Conservation (phyloP, 2,113 vertebrate species). For the Girardinichthys multiradiatus region DNA sequence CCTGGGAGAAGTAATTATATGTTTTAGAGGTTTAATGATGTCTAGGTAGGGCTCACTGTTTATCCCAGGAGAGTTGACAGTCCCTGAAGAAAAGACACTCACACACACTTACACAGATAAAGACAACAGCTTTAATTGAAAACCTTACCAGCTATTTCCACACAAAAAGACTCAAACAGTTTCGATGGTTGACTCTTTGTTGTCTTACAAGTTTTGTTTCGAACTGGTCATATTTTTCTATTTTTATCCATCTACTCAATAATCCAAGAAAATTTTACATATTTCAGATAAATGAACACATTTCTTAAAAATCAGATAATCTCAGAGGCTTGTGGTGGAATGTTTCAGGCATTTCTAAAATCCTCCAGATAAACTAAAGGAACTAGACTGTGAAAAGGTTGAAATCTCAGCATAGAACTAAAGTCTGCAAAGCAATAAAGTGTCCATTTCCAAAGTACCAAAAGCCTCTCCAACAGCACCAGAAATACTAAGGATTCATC, state of each 20-base stretch:
- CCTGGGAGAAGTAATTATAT: constrained; percentile 47
- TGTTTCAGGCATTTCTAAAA: neutral
- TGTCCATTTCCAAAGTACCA: too few species aligned
- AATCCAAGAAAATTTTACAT: too few species aligned
- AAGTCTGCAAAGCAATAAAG: too few species aligned
- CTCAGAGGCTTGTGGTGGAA: too few species aligned
- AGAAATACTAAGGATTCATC: too few species aligned
- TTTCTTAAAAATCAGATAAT: too few species aligned
- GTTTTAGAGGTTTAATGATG: constrained; percentile 69
- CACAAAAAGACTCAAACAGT: neutral
- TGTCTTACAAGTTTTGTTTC: neutral
- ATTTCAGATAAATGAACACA: too few species aligned
- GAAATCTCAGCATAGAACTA: too few species aligned
- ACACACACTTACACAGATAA: neutral
- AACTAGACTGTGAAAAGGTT: too few species aligned
- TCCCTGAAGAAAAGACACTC: constrained; percentile 29
- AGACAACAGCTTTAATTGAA: constrained; percentile 50
- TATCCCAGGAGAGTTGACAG: constrained; percentile 38
- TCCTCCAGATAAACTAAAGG: neutral
- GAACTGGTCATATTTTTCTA: neutral
- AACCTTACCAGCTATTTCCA: constrained; percentile 1
- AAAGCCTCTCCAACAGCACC: too few species aligned
- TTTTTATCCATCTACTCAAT: too few species aligned
- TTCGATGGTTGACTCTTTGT: neutral
- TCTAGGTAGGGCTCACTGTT: constrained; percentile 48